Conservation (phyloP, 2,113 vertebrate genomes). For the Ascaphus truei region DNA sequence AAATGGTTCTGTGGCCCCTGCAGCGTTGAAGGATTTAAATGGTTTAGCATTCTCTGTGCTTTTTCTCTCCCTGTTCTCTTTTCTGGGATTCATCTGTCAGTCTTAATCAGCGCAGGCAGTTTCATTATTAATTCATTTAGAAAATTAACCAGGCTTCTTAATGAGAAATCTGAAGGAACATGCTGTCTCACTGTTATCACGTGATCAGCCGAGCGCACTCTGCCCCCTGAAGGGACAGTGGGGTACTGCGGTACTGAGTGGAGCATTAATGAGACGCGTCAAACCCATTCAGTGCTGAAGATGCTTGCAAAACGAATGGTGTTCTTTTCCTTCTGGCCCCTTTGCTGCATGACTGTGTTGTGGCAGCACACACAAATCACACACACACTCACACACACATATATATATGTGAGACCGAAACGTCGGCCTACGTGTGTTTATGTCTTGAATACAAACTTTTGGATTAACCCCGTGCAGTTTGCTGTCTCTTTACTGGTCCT, state of each 20-base stretch:
- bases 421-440: too few relatives aligned
- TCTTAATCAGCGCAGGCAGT: slow-evolving; percentile 28
- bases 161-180: slow-evolving; percentile 25
- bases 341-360: too few relatives aligned
- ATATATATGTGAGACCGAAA: too few relatives aligned
- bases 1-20: slow-evolving; percentile 10
- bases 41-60: slow-evolving; percentile 12
- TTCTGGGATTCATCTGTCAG: slow-evolving; percentile 16
- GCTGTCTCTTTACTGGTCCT: too few relatives aligned
- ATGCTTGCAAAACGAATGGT: too few relatives aligned
- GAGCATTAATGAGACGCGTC: not conserved
- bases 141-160: slow-evolving; percentile 33
- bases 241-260: not conserved
- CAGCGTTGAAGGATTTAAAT: slow-evolving; percentile 17
- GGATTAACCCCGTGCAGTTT: too few relatives aligned
- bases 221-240: not conserved
- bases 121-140: slow-evolving; percentile 34
- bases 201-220: not conserved
- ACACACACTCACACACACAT: too few relatives aligned
- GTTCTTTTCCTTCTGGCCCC: too few relatives aligned
- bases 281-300: too few relatives aligned
- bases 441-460: too few relatives aligned
- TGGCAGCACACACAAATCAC: too few relatives aligned
- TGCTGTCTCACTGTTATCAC: not conserved
- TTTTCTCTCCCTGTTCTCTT: not conserved